Conservation (phyloP, 2,113 vertebrate species). For the Mormoops blainvillei region DNA sequence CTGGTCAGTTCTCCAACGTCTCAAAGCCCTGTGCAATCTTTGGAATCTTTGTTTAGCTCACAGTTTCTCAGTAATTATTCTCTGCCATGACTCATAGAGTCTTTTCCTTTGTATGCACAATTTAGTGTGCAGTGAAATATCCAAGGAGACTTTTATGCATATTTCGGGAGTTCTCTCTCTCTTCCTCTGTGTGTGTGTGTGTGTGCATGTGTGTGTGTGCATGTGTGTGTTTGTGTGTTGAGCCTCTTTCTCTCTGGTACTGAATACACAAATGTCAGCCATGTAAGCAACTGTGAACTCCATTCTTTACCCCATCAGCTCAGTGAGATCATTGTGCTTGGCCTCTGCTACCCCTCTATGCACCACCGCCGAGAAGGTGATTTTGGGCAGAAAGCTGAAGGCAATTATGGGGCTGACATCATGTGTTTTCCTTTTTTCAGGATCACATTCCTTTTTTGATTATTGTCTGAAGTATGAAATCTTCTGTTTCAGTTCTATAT, state of each 20-base stretch:
- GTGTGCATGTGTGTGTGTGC: neutral
- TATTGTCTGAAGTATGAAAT: neutral
- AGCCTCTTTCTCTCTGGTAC: conserved; percentile 53
- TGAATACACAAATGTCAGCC: neutral
- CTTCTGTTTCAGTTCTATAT: neutral
- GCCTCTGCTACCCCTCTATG: neutral
- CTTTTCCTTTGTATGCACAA: neutral
- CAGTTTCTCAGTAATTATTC: neutral
- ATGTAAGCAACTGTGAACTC: neutral
- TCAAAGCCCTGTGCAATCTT: neutral
- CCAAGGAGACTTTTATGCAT: neutral
- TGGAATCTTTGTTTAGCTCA: neutral
- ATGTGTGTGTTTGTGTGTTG: neutral
- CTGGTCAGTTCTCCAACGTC: neutral
- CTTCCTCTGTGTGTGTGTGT: neutral
- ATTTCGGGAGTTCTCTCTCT: conserved; percentile 15
- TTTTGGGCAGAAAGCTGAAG: neutral
- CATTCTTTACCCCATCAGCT: neutral
- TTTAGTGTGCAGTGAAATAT: neutral
- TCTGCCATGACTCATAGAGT: neutral
- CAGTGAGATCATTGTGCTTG: neutral
- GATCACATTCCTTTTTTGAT: neutral
- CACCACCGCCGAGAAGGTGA: neutral
- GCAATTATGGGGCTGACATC: neutral
- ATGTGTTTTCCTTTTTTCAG: neutral